Evolutionary conservation across 2,888 invertebrate genomes (phyloP), one percentile per base, ranked within the genome.

Genomic region (Drosophila affinis): DNA sequence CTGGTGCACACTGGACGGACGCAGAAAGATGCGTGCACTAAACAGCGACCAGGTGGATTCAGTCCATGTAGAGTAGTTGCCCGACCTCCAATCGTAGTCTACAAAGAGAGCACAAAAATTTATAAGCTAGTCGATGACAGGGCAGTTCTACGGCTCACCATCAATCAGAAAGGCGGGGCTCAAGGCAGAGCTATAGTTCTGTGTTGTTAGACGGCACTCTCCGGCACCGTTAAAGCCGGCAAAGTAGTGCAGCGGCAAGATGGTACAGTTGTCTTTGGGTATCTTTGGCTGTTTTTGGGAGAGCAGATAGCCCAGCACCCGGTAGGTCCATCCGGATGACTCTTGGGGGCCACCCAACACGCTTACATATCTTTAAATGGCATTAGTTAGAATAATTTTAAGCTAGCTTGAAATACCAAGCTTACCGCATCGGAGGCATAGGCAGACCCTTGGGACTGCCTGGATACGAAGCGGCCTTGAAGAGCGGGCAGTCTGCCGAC

Each of bases 1-100:
- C 84, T 92, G 91, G 63, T 92, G 92, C 24, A 88, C 76, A 62
- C 81, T 88, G 70, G 92, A 92, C 72, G 97, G 95, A 82, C 94
- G 93, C 65, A 98, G 93, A 91, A 97, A 97, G 93, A 98, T 94
- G 74, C 96, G 94, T 70, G 96, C 95, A 81, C 93, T 94, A 81
- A 97, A 93, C 62, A 94, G 93, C 62, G 93, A 93, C 97, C 98
- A 98, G 48, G 96, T 94, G 0, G 97, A 97, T 93, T 98, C 98
- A 21, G 97, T 95, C 98, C 98, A 98, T 12, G 97, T 95, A 5
- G 97, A 97, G 91, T 95, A 98, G 81, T 93, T 78, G 14, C 95
- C 95, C 0, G 96, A 96, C 21, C 93, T 92, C 94, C 96, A 95
- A 89, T 97, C 94, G 89, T 97, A 97, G 87, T 94, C 96, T 96